Percentiles rank a stretch among this genome's conserved stretches.
These are phyloP conservation scores for Aphaenogaster rudis DNA, from an alignment of 1,140 invertebrate species.

Conservation along the genomic window DNA sequence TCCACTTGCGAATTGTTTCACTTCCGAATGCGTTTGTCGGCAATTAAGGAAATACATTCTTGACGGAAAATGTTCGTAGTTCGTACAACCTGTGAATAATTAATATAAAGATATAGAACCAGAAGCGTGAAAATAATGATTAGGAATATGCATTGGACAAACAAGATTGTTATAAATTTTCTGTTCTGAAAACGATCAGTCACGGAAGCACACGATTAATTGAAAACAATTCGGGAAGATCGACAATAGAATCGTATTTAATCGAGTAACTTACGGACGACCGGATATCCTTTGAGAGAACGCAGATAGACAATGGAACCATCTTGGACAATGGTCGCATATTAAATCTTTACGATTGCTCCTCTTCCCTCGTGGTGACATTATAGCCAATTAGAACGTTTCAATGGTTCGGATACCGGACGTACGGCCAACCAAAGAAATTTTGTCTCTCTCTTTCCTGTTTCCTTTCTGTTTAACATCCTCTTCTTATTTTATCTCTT, in stretches of 20 bases:
- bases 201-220: constrained; percentile 11
- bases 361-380: constrained; percentile 15
- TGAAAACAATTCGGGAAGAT: constrained; percentile 21
- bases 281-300: constrained; percentile 44
- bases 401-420: neutral
- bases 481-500: neutral
- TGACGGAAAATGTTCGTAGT: neutral
- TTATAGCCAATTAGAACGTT: constrained; percentile 62
- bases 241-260: constrained; percentile 43
- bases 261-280: constrained; percentile 42
- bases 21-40: neutral
- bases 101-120: neutral
- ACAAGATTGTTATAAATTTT: constrained; percentile 5
- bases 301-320: constrained; percentile 42
- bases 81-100: neutral
- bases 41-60: neutral
- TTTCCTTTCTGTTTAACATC: neutral
- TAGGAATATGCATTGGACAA: neutral
- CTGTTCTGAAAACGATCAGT: neutral
- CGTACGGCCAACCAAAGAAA: constrained; percentile 14
- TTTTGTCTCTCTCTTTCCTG: constrained; percentile 10
- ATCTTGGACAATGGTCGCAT: constrained; percentile 57
- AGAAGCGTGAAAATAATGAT: neutral
- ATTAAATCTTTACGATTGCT: constrained; percentile 51
- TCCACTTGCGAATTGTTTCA: neutral